A percentile compares a stretch with the other conserved stretches of the same genome.
These are phyloP conservation scores for Boulengerochromis microlepis DNA, from an alignment of 2,113 vertebrate genomes.

Conservation along the genomic window DNA sequence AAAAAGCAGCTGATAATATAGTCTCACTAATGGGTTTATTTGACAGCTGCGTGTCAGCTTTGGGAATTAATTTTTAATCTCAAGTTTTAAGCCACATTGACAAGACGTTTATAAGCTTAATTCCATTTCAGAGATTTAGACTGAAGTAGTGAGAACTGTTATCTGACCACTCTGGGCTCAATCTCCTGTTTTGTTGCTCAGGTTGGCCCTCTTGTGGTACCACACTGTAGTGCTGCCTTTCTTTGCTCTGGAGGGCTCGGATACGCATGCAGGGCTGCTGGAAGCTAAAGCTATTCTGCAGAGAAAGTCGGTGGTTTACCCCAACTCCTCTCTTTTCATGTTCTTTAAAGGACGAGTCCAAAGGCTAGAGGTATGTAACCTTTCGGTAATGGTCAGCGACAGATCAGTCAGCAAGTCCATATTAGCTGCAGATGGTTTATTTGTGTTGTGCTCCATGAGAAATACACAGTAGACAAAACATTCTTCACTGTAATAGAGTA, in stretches of 20 bases:
- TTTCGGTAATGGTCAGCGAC: neutral
- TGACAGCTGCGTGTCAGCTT: neutral
- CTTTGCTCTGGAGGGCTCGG: slow-evolving; percentile 92
- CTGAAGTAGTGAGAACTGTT: neutral
- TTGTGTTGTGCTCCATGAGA: neutral
- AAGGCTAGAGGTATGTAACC: slow-evolving; percentile 84
- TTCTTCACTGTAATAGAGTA: neutral
- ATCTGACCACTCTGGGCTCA: neutral
- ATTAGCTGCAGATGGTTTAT: neutral
- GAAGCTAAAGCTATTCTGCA: slow-evolving; percentile 95
- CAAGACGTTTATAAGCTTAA: neutral
- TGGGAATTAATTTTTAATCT: neutral
- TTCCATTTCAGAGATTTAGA: neutral
- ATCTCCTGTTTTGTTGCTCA: slow-evolving; percentile 41
- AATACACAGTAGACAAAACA: neutral
- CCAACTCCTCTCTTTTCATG: slow-evolving; percentile 97
- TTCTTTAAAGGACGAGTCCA: slow-evolving; percentile 98
- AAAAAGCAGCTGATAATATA: neutral
- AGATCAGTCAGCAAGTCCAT: neutral
- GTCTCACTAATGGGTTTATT: neutral
- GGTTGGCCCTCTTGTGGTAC: slow-evolving; percentile 95
- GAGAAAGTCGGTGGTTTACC: slow-evolving; percentile 92
- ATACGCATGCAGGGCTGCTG: slow-evolving; percentile 84
- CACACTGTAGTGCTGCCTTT: slow-evolving; percentile 97
- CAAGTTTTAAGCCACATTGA: neutral